Base-by-base conservation (phyloP, 2,888 invertebrate genomes). In the Melanotus villosus region DNA sequence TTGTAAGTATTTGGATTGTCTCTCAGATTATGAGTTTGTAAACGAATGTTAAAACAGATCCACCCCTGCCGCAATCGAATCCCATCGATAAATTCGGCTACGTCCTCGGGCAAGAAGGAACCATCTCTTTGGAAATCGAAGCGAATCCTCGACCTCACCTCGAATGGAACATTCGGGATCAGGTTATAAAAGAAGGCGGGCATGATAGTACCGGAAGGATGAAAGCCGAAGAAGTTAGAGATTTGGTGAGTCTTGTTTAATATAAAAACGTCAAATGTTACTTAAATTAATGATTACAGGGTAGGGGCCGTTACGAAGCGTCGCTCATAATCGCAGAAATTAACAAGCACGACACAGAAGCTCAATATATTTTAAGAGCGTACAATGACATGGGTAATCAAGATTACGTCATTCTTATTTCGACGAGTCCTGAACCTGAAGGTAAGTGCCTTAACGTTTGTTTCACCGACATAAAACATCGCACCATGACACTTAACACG, bases 341-440 rank as follows among this genome's bases (percentile, higher is more conserved):
- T 23, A 89, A 89, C 21, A 91, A 92, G 75, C 91, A 92, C 73
- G 94, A 94, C 78, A 93, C 93, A 0, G 92, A 92, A 36, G 88
- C 90, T 67, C 88, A 88, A 0, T 94, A 92, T 85, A 86, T 87
- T 76, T 84, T 95, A 73, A 87, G 87, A 10, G 93, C 92, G 1
- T 85, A 85, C 79, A 95, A 94, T 82, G 88, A 87, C n/a, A 87
- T 90, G 58, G 94, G 94, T 1, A 79, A 84, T 10, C 88, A 89
- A 73, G 88, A 89, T 60, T 92, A 93, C 78, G 84, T 83, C 3
- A 88, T 94, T 30, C 85, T 89, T 71, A 90, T 95, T 78, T 94
- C 93, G 77, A 93, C 89, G 41, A 87, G 87, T 74, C 83, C 88
- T 19, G 88, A 88, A 82, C 88, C 89, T 56, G 86, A 87, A 85